phyloP scores from a whole-genome alignment of 2,888 invertebrate genomes.

The Zygogramma bicolorata region DNA sequence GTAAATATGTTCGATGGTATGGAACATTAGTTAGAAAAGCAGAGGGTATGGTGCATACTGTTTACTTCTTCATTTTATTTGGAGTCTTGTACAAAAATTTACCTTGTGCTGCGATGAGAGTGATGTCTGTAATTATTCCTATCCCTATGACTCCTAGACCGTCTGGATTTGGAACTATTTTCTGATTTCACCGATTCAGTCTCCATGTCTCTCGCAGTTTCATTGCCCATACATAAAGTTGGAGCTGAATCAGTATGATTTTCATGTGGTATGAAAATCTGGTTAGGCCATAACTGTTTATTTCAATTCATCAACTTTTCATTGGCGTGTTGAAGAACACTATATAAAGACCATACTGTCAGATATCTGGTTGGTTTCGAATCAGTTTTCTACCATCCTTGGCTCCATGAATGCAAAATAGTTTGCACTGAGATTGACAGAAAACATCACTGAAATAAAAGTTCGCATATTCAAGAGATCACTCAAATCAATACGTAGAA shows the following conservation, averaged over 20 bases:
- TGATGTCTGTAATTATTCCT: conserved; percentile 73
- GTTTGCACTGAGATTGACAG: not conserved
- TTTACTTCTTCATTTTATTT: no score
- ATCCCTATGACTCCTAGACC: conserved; percentile 73
- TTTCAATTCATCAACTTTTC: not conserved
- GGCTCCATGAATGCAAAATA: not conserved
- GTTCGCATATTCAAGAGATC: not conserved
- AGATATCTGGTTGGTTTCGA: not conserved
- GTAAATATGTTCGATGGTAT: no score
- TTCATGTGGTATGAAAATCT: not conserved
- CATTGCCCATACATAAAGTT: conserved; percentile 64
- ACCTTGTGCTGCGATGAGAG: conserved; percentile 78
- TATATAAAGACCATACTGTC: not conserved
- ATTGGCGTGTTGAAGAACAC: not conserved
- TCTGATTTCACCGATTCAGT: conserved; percentile 95
- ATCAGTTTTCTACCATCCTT: not conserved
- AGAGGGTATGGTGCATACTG: no score
- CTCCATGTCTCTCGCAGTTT: conserved; percentile 79
- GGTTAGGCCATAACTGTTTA: conserved; percentile 3
- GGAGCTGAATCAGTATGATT: not conserved
- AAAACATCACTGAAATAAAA: not conserved
- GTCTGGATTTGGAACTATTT: conserved; percentile 85
- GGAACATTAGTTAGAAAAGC: no score
- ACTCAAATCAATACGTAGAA: not conserved
- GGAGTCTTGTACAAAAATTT: conserved; percentile 36